phyloP scores from a whole-genome alignment of 2,888 invertebrate genomes.

The Barypeithes pellucidus region DNA sequence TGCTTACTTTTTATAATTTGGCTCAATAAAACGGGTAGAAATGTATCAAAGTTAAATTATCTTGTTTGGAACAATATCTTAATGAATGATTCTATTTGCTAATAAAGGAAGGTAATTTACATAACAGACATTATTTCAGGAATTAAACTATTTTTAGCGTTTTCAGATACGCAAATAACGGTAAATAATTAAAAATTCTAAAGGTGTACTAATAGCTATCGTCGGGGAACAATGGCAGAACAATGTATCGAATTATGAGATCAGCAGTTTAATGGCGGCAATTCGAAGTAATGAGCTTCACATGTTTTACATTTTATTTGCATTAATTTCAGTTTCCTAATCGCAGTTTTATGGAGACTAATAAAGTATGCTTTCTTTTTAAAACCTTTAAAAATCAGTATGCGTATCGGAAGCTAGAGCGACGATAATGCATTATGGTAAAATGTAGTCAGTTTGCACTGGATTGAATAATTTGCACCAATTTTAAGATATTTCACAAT shows the following conservation, averaged over 20 bases:
- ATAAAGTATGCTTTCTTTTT: constrained; percentile 63
- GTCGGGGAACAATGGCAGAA: constrained; percentile 48
- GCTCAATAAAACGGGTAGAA: too few relatives aligned
- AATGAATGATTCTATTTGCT: constrained; percentile 3
- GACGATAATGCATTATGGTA: constrained; percentile 44
- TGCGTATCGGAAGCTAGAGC: constrained; percentile 58
- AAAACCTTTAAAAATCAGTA: constrained; percentile 60
- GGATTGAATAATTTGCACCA: constrained; percentile 31
- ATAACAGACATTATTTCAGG: constrained; percentile 44
- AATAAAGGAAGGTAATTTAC: constrained; percentile 13
- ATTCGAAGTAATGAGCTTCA: constrained; percentile 61
- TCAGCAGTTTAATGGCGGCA: constrained; percentile 55
- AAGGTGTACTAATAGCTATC: constrained; percentile 45
- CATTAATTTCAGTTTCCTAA: constrained; percentile 65
- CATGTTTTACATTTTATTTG: constrained; percentile 65
- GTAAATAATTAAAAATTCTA: constrained; percentile 53
- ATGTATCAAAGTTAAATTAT: too few relatives aligned
- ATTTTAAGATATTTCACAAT: background rate
- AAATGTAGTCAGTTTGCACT: constrained; percentile 22
- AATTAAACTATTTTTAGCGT: constrained; percentile 48
- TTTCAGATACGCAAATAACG: constrained; percentile 44
- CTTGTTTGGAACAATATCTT: too few relatives aligned
- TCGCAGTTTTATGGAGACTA: constrained; percentile 62
- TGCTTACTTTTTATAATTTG: too few relatives aligned
- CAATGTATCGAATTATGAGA: constrained; percentile 58